Evolutionary conservation across 2,113 vertebrate species (phyloP), one percentile per base, ranked within the genome.

Genomic region (Himantopus leucocephalus): DNA sequence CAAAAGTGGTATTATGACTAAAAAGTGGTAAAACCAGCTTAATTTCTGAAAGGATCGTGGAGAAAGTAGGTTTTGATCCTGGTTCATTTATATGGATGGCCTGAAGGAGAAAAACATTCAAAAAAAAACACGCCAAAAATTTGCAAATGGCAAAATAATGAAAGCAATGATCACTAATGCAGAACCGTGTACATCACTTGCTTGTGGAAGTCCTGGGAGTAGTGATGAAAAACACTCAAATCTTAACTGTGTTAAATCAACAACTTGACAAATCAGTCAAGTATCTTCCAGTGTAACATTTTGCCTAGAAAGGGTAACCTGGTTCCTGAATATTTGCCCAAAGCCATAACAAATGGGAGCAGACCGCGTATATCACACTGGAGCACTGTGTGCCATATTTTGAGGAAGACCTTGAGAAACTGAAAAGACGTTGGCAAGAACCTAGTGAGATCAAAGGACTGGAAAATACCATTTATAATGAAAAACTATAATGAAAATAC

Each of bases 321-420:
- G 26, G 0, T 68, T 75, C 66, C 60, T 75, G 43, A 91, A 11
- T 82, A 39, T 67, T 75, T 85, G 20, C 26, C 30, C n/a, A 17
- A 88, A 63, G 15, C 35, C 55, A 20, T 27, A 66, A 55, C 26
- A 63, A 55, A 50, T 47, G 37, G 16, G 52, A 78, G 26, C 62
- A 47, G 29, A 30, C 17, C 41, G 7, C 0, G 0, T 89, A 2
- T 62, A 21, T 27, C 21, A 8, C 41, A 41, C 12, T 76, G 43
- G 47, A 68, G 23, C 20, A 12, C 45, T 11, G 1, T 32, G 29
- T 68, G 85, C 21, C 0, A 0, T 71, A 8, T 78, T 76, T 82
- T 76, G 58, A 70, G 53, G n/a, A 67, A 66, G 43, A 76, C 35
- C 34, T 70, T 92, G 75, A 82, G 45, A 81, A 88, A 77, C 22